Evolutionary conservation across 2,888 invertebrate species (phyloP), one percentile per base, ranked within the genome.

Genomic region (Rhaphigaster nebulosa): DNA sequence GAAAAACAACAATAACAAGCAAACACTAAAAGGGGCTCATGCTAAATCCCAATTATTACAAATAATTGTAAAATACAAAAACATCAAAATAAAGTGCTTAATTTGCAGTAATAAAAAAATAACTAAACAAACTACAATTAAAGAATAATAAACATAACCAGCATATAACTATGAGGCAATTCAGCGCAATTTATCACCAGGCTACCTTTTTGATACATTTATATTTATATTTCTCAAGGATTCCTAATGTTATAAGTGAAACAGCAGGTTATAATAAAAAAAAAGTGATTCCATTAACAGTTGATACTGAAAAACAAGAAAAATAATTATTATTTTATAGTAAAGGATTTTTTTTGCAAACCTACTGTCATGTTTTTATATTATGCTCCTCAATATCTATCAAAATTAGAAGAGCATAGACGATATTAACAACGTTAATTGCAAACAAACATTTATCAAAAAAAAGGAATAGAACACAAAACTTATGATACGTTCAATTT

Each of bases 181-280:
- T 84, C 84, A 80, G 38, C 80, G 12, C 23, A 41, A 41, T 80
- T 80, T 80, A 84, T 84, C 84, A 84, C 84, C 84, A 84, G 84
- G 84, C 84, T 84, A 84, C 84, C 84, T 84, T 84, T 80, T 84
- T 84, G 45, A 84, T 45, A 45, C n/a, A 84, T 84, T 45, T 84
- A 84, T 80, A 29, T 65, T 54, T n/a, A n/a, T 65, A 65, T 65
- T 38, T 84, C 34, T 45, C 45, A 26, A 84, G 45, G 1, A 45
- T 45, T 84, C 45, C 84, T 84, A 84, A 84, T 45, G 34, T 34
- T 26, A 84, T 45, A 26, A 84, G n/a, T 84, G 26, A 84, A 84
- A 84, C 15, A 45, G 84, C 45, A 84, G 26, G n/a, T 45, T 20
- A 26, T 84, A 41, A 45, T 84, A 15, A 45, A 15, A 15, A 12